These are phyloP conservation scores for Drosophila tristis DNA, from an alignment of 1,140 invertebrate genomes.

Conservation along the genomic window DNA sequence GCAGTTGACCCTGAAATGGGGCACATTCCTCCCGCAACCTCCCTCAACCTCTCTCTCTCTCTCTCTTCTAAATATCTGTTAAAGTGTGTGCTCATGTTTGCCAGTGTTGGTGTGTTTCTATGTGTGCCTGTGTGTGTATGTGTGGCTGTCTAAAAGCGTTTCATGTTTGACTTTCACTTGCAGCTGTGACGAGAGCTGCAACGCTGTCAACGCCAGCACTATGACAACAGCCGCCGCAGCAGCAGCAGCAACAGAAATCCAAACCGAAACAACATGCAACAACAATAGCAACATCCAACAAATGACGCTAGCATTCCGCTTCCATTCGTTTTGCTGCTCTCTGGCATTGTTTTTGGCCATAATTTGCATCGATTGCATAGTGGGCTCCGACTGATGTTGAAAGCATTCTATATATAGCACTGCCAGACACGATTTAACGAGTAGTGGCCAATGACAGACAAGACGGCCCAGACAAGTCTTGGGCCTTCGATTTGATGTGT, in stretches of 20 bases:
- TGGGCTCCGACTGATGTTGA: constrained; percentile 16
- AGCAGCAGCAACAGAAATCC: constrained; percentile 26
- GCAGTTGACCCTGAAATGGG: constrained; percentile 71
- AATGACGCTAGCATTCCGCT: constrained; percentile 16
- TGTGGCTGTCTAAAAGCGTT: constrained; percentile 48
- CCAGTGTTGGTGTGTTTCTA: constrained; percentile 21
- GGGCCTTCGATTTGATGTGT: constrained; percentile 2
- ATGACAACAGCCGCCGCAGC: constrained; percentile 34
- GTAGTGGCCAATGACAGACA: constrained; percentile 19
- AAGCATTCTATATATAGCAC: constrained; percentile 2
- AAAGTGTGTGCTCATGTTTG: constrained; percentile 49
- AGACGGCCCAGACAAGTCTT: constrained; percentile 6
- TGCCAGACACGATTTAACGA: constrained; percentile 7
- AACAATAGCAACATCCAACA: constrained; percentile 17
- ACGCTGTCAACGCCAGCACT: constrained; percentile 60
- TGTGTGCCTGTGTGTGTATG: constrained; percentile 34
- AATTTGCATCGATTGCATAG: constrained; percentile 73
- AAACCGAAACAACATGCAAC: constrained; percentile 22
- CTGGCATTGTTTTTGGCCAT: constrained; percentile 65
- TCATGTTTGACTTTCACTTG: constrained; percentile 79
- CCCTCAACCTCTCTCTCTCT: background rate
- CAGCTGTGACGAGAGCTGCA: constrained; percentile 68
- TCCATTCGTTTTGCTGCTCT: constrained; percentile 35
- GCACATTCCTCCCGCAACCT: constrained; percentile 45
- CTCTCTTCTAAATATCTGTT: constrained; percentile 46